Conservation (phyloP, 2,113 vertebrate species). For the Pyxicephalus adspersus region DNA sequence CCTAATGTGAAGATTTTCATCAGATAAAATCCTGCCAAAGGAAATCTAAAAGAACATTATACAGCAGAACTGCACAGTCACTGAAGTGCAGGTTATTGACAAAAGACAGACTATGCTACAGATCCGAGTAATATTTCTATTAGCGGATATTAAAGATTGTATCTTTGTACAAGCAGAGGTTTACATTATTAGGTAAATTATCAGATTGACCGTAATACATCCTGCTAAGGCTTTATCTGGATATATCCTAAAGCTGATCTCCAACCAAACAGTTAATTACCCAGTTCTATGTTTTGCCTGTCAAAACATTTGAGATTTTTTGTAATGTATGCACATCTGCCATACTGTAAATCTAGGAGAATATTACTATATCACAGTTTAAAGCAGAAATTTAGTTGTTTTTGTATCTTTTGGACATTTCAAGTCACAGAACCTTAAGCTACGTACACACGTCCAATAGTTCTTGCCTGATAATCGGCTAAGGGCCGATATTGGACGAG, state of each 20-base stretch:
- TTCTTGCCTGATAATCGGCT: too few species aligned
- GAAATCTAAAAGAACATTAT: neutral
- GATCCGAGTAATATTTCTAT: neutral
- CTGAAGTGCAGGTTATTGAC: neutral
- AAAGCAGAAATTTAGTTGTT: too few species aligned
- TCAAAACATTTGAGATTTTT: neutral
- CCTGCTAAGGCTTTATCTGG: neutral
- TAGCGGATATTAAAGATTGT: conserved; percentile 64
- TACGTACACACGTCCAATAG: too few species aligned
- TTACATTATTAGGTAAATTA: conserved; percentile 4
- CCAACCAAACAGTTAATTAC: neutral
- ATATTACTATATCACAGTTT: neutral
- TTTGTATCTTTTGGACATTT: too few species aligned
- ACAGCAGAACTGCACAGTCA: neutral
- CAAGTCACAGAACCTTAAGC: too few species aligned
- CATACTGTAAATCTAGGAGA: neutral
- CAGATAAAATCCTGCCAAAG: neutral
- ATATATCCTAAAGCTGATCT: neutral
- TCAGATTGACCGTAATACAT: neutral
- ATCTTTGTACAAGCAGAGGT: conserved; percentile 37
- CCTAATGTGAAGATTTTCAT: conserved; percentile 2
- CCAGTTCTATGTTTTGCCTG: neutral
- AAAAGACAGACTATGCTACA: conserved; percentile 23
- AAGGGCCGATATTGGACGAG: too few species aligned
- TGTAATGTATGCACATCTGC: neutral